Conservation (phyloP, 2,888 invertebrate genomes). For the Achlya flavicornis region DNA sequence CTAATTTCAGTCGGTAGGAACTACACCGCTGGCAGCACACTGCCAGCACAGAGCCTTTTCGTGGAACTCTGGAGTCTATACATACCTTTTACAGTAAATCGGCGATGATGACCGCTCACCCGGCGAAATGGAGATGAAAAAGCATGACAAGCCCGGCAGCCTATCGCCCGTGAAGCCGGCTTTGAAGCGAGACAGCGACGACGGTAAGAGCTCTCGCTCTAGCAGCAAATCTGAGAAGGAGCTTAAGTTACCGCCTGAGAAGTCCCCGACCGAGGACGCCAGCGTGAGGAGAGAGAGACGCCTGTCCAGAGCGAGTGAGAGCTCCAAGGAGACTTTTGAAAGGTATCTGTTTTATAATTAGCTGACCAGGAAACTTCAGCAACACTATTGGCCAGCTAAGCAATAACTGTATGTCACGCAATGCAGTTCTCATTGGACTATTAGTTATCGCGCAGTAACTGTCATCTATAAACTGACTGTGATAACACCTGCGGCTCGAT, state of each 20-base stretch:
- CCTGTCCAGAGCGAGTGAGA: slow-evolving; percentile 66
- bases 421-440: too few species aligned
- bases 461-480: too few species aligned
- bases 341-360: slow-evolving; percentile 52
- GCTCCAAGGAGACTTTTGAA: slow-evolving; percentile 73
- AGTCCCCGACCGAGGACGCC: slow-evolving; percentile 66
- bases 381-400: too few species aligned
- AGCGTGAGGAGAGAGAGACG: slow-evolving; percentile 55
- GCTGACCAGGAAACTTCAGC: too few species aligned
- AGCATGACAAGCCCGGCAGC: slow-evolving; percentile 73
- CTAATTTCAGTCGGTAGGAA: too few species aligned
- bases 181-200: slow-evolving; percentile 63
- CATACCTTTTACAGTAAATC: slow-evolving; percentile 45
- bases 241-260: slow-evolving; percentile 66
- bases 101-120: slow-evolving; percentile 59
- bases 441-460: too few species aligned
- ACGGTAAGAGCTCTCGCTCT: slow-evolving; percentile 60
- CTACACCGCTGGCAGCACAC: too few species aligned
- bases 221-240: slow-evolving; percentile 72
- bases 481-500: too few species aligned
- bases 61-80: too few species aligned
- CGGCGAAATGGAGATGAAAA: slow-evolving; percentile 78
- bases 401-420: too few species aligned
- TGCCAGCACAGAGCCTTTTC: too few species aligned
- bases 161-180: slow-evolving; percentile 69